These are phyloP conservation scores for Eulithis testata DNA, from an alignment of 2,888 invertebrate species.

Conservation along the genomic window DNA sequence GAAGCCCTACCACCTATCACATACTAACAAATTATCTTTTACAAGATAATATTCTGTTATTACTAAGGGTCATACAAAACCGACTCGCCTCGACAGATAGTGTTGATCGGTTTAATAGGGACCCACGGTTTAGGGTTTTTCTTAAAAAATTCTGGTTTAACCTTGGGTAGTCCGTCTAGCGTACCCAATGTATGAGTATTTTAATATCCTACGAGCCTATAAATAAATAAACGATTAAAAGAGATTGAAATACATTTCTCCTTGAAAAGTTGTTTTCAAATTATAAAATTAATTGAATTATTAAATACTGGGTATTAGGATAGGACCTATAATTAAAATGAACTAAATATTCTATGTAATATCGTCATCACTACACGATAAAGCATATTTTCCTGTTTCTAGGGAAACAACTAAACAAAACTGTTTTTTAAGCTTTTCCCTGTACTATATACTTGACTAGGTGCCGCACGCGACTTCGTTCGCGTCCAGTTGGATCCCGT, in stretches of 20 bases:
- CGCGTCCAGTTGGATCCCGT: too few relatives aligned
- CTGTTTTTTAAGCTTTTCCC: too few relatives aligned
- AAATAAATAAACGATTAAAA: neutral
- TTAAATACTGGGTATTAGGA: neutral
- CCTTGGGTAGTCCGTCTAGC: too few relatives aligned
- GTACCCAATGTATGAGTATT: too few relatives aligned
- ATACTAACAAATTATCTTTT: neutral
- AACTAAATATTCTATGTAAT: neutral
- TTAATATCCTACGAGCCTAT: neutral
- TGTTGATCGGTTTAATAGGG: too few relatives aligned
- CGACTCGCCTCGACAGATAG: neutral
- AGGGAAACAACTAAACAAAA: too few relatives aligned
- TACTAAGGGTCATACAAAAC: neutral
- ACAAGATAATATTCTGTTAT: constrained; percentile 1
- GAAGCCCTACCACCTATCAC: constrained; percentile 25
- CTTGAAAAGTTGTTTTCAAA: neutral
- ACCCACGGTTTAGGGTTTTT: too few relatives aligned
- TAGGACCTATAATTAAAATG: neutral
- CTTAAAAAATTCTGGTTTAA: too few relatives aligned
- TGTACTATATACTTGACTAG: too few relatives aligned
- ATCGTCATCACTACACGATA: neutral
- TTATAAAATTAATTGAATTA: neutral
- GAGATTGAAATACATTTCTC: neutral
- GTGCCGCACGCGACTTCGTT: too few relatives aligned
- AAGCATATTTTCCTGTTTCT: too few relatives aligned